Conservation (phyloP, 2,888 invertebrate genomes). For the Xestia rhomboidea region DNA sequence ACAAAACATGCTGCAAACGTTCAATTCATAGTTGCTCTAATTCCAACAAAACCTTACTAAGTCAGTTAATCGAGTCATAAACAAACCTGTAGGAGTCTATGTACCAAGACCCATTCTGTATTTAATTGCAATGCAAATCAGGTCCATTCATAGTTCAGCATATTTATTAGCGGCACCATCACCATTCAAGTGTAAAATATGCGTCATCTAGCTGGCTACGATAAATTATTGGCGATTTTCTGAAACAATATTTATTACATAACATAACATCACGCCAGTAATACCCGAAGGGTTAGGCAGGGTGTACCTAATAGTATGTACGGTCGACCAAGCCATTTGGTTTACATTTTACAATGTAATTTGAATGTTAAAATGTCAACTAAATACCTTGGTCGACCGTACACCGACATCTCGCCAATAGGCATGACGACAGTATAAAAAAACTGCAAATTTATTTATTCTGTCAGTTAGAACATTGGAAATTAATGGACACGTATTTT, state of each 20-base stretch:
- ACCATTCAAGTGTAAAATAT: constrained; percentile 20
- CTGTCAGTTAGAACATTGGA: too few species aligned
- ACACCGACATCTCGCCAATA: neutral
- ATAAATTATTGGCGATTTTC: constrained; percentile 6
- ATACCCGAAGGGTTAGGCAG: neutral
- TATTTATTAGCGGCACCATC: constrained; percentile 9
- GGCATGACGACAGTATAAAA: too few species aligned
- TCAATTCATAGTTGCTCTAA: neutral
- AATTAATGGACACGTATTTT: too few species aligned
- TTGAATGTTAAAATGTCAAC: too few species aligned
- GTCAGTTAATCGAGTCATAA: neutral
- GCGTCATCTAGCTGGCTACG: neutral
- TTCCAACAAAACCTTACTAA: neutral
- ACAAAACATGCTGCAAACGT: neutral
- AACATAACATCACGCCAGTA: neutral
- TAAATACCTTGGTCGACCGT: too few species aligned
- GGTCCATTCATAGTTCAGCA: constrained; percentile 29
- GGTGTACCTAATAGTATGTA: neutral
- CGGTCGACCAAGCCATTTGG: too few species aligned
- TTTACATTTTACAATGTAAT: too few species aligned
- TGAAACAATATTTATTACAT: constrained; percentile 6
- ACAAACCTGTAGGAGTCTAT: neutral
- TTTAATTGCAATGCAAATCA: constrained; percentile 26
- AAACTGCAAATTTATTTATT: too few species aligned
- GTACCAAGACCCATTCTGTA: constrained; percentile 9